A percentile compares a stretch with the other conserved stretches of the same genome.
Conservation (phyloP, 1,140 invertebrate genomes). For the Coboldia fuscipes region DNA sequence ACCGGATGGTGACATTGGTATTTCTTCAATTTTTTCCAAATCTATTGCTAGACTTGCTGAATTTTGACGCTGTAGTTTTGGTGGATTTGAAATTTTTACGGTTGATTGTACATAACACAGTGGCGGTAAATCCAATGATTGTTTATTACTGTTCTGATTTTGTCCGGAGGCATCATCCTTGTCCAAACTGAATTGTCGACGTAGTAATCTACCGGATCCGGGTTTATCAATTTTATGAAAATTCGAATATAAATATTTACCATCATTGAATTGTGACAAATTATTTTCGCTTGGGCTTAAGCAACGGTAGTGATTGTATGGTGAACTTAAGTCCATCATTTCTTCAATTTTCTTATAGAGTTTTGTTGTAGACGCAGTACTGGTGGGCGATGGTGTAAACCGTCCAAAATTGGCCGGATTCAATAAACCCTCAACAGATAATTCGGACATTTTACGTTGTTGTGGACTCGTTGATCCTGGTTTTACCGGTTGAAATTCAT, state of each 20-base stretch:
- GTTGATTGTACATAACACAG: constrained; percentile 10
- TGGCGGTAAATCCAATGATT: constrained; percentile 15
- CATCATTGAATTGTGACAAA: constrained; percentile 20
- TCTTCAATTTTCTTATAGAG: constrained; percentile 21
- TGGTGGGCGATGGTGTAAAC: constrained; percentile 11
- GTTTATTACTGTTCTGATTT: constrained; percentile 12
- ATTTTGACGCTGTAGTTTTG: constrained; percentile 38
- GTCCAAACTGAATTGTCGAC: constrained; percentile 47
- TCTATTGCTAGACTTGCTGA: constrained; percentile 44
- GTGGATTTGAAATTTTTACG: constrained; percentile 8
- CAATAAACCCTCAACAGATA: constrained; percentile 14
- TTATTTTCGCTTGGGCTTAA: constrained; percentile 40
- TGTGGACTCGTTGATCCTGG: constrained; percentile 13
- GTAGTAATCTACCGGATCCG: constrained; percentile 28
- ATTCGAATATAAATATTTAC: constrained; percentile 15
- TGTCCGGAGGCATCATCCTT: constrained; percentile 25
- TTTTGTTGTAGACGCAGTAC: constrained; percentile 14
- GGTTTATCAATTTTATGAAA: constrained; percentile 13
- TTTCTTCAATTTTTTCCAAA: constrained; percentile 46
- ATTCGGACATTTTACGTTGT: constrained; percentile 15
- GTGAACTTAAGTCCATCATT: constrained; percentile 40
- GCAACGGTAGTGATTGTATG: constrained; percentile 47
- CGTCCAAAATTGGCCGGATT: constrained; percentile 19
- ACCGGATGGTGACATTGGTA: constrained; percentile 23
- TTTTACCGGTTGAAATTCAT: constrained; percentile 16